These are phyloP conservation scores for Dolichallabes microphthalmus DNA, from an alignment of 2,113 vertebrate species.

Conservation along the genomic window DNA sequence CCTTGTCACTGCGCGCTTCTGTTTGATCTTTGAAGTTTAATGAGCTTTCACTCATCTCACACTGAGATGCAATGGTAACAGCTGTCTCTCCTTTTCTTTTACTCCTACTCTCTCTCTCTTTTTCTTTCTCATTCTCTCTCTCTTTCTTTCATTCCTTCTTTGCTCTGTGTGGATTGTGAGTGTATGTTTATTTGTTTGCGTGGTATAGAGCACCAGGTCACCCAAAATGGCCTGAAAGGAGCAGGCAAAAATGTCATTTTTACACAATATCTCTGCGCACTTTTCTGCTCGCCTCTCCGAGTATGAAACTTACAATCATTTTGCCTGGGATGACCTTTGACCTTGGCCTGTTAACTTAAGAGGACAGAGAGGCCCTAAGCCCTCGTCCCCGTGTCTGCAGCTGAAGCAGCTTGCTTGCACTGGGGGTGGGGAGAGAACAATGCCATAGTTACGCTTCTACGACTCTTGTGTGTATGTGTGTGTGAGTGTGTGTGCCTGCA, in stretches of 20 bases:
- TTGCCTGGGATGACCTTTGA: slow-evolving; percentile 55
- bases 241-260: neutral
- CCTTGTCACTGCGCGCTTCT: slow-evolving; percentile 46
- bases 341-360: slow-evolving; percentile 64
- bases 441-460: slow-evolving; percentile 35
- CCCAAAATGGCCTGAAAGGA: slow-evolving; percentile 12
- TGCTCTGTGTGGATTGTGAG: slow-evolving; percentile 34
- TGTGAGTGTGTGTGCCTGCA: slow-evolving; percentile 24
- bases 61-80: slow-evolving; percentile 56
- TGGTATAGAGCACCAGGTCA: slow-evolving; percentile 28
- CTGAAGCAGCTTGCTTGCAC: slow-evolving; percentile 54
- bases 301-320: slow-evolving; percentile 53
- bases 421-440: slow-evolving; percentile 50
- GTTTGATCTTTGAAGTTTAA: slow-evolving; percentile 58
- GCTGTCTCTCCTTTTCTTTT: slow-evolving; percentile 49
- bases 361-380: slow-evolving; percentile 55
- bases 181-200: slow-evolving; percentile 43
- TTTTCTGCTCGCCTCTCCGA: slow-evolving; percentile 23
- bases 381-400: slow-evolving; percentile 55
- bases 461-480: slow-evolving; percentile 15
- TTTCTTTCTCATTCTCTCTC: neutral
- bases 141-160: slow-evolving; percentile 17
- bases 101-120: neutral
- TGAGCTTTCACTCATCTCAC: slow-evolving; percentile 55
- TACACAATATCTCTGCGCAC: neutral